Evolutionary conservation across 2,113 vertebrate species (phyloP), one percentile per base, ranked within the genome.

Genomic region (Sterna hirundo): DNA sequence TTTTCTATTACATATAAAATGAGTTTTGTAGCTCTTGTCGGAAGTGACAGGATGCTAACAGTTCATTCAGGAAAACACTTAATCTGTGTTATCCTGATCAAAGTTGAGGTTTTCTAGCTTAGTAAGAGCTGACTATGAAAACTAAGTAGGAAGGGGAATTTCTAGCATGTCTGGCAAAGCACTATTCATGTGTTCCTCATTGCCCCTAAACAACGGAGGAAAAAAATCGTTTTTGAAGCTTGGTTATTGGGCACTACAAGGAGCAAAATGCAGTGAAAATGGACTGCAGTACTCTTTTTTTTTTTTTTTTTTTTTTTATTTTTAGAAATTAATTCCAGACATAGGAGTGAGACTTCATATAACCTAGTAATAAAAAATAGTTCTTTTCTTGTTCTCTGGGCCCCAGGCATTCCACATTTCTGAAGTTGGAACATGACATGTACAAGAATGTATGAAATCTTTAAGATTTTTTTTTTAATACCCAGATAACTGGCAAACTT

Each of bases 291-390:
- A 5, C 64, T 79, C 32, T n/a, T n/a, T n/a, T n/a, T n/a, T n/a
- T 86, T 8, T 38, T 38, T 38, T 38, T 38, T 38, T 38, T 38
- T n/a, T 60, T 57, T 79, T 87, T 88, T 86, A 81, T 68, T 95
- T 84, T 92, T 86, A 76, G 83, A 86, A 91, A 93, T 89, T 60
- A 87, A 83, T 91, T 91, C 57, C 62, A 92, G 70, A 46, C 36
- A 66, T 88, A 26, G 55, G 52, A 91, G 82, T 71, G 49, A 60
- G 57, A 46, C 77, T 87, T 82, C 78, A 40, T 86, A 79, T 75
- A 84, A 90, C 22, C 40, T 65, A 12, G 55, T 78, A 83, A 93
- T 80, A 72, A 88, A 88, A 69, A 95, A 74, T 36, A 68, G 70
- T 60, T 81, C 30, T 78, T 85, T 40, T 83, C 62, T 30, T 75